Evolutionary conservation across 2,797 vertebrate species (phyloP).

Genomic region (Phylloscopus collybita): DNA sequence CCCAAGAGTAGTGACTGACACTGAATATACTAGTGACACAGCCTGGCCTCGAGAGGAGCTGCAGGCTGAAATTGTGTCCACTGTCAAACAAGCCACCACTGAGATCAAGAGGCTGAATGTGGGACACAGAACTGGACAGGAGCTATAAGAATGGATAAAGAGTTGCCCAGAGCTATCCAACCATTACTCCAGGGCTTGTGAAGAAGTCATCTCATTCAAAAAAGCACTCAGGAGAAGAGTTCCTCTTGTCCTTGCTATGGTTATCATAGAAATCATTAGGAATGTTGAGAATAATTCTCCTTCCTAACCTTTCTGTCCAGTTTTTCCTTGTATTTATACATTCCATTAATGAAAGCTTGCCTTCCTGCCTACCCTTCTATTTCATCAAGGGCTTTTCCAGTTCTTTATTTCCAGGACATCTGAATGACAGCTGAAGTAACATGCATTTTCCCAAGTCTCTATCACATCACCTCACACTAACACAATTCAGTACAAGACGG

Average conservation of each 20-base stretch:
- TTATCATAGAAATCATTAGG: not conserved
- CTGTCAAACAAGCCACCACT: not conserved
- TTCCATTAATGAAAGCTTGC: not conserved
- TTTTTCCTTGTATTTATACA: not conserved
- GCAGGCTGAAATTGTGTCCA: not conserved
- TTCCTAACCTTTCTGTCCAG: not conserved
- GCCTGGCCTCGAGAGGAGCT: not conserved
- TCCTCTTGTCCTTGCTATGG: not conserved
- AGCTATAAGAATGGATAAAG: not conserved
- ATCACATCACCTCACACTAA: not conserved
- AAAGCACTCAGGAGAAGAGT: not conserved
- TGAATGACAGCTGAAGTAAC: not conserved
- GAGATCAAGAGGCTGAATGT: not conserved
- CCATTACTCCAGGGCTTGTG: not conserved
- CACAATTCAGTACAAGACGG: not conserved
- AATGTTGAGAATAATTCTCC: not conserved
- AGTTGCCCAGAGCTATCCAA: not conserved
- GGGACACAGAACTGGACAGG: not conserved
- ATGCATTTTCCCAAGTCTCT: not conserved
- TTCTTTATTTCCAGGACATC: not conserved
- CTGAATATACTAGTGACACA: not conserved
- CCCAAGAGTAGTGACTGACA: not conserved
- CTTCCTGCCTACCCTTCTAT: not conserved
- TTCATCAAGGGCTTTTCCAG: not conserved
- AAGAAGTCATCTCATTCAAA: not conserved